A percentile compares a stretch with the other conserved stretches of the same genome.
Evolutionary conservation across 1,140 invertebrate genomes (phyloP).

Genomic region (Aphelenchoides avenae): DNA sequence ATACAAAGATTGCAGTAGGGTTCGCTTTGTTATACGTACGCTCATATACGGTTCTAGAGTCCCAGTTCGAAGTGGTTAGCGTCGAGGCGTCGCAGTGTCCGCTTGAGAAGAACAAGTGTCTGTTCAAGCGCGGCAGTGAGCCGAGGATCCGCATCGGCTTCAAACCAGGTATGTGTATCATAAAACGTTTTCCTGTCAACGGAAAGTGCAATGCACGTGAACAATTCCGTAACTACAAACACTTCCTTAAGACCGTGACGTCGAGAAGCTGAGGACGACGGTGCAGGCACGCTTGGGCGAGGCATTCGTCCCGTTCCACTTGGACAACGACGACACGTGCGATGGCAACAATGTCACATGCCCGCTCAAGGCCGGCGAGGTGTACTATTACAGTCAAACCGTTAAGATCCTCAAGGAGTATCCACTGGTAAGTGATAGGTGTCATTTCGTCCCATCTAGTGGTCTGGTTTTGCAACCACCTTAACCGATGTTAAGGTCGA

Average conservation of each 20-base stretch:
- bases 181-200: no score
- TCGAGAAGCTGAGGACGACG: slow-evolving; percentile 1
- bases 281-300: slow-evolving; percentile 1
- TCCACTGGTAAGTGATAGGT: slow-evolving; percentile 13
- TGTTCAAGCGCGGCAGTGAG: slow-evolving; percentile 11
- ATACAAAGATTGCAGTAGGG: slow-evolving; percentile 10
- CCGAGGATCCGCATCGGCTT: slow-evolving; percentile 19
- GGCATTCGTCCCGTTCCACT: slow-evolving; percentile 16
- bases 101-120: slow-evolving; percentile 13
- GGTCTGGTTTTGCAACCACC: slow-evolving; percentile 2
- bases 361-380: slow-evolving; percentile 19
- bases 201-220: background rate
- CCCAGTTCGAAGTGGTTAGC: slow-evolving; percentile 17
- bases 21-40: background rate
- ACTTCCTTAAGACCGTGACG: slow-evolving; percentile 7
- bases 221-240: background rate
- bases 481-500: slow-evolving; percentile 4
- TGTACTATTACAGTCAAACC: slow-evolving; percentile 23
- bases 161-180: slow-evolving; percentile 18
- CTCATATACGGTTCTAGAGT: slow-evolving; percentile 11
- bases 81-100: slow-evolving; percentile 14
- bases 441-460: no score
- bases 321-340: slow-evolving; percentile 25
- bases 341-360: slow-evolving; percentile 19
- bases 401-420: slow-evolving; percentile 23